Conservation (phyloP, 2,797 vertebrate species). For the Poeciliopsis turneri region DNA sequence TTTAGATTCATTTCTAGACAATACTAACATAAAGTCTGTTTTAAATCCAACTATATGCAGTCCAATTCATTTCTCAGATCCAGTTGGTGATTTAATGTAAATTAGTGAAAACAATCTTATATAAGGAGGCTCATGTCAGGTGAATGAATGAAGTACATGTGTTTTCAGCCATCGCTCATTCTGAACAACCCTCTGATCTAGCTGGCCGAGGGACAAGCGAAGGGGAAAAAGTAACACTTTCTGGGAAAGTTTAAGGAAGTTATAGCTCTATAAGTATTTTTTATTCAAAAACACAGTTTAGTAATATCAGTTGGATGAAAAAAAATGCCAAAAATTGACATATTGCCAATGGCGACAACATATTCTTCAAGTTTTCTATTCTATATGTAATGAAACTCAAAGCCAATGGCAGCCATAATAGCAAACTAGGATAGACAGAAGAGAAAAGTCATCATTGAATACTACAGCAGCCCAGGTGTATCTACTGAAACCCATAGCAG, state of each 20-base stretch:
- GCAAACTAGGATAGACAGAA: background rate
- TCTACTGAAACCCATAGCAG: background rate
- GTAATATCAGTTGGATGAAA: no score
- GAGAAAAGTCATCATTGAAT: background rate
- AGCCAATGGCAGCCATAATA: background rate
- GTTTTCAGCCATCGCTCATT: background rate
- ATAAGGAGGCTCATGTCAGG: background rate
- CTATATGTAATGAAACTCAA: background rate
- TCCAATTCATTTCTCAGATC: background rate
- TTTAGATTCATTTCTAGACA: background rate
- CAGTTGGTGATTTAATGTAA: background rate
- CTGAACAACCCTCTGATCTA: background rate
- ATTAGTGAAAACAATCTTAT: background rate
- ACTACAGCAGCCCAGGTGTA: background rate
- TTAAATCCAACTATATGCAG: background rate
- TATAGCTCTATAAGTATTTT: background rate
- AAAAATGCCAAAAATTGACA: no score
- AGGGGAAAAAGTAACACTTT: background rate
- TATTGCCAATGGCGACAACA: no score
- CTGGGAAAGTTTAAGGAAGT: background rate
- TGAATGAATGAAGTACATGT: background rate
- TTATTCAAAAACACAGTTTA: no score
- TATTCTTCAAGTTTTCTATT: background rate
- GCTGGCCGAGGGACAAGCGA: background rate
- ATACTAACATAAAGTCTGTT: background rate